These are phyloP conservation scores for Parotia lawesii DNA, from an alignment of 2,113 vertebrate genomes.

Conservation along the genomic window DNA sequence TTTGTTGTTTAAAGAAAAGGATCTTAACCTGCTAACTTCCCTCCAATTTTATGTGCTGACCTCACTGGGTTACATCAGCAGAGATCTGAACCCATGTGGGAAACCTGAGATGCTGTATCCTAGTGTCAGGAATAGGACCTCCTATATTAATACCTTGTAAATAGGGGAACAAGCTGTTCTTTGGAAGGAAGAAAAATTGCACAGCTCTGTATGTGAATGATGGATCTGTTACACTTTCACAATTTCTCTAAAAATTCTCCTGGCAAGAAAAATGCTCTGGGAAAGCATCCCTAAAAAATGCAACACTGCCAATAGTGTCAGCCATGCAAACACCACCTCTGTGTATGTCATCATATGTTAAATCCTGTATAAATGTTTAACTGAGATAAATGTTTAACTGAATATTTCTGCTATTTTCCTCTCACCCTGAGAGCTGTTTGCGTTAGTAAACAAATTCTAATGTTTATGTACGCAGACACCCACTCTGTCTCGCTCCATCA, in stretches of 20 bases:
- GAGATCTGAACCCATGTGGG: neutral
- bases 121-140: neutral
- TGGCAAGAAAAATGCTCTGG: neutral
- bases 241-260: neutral
- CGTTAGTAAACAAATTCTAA: neutral
- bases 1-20: neutral
- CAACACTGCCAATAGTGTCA: neutral
- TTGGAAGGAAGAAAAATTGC: neutral
- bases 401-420: neutral
- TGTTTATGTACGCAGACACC: neutral
- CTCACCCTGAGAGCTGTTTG: neutral
- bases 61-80: neutral
- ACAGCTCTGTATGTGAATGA: neutral
- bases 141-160: neutral
- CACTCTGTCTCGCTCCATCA: neutral
- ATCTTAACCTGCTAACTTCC: neutral
- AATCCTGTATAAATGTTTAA: neutral
- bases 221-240: neutral
- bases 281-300: neutral
- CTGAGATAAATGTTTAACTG: neutral
- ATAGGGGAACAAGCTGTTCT: neutral
- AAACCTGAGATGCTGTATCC: neutral
- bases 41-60: neutral
- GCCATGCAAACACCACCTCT: neutral
- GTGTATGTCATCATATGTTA: neutral